A percentile compares a stretch with the other conserved stretches of the same genome.
Evolutionary conservation across 2,888 invertebrate species (phyloP).

Genomic region (Leucophora obtusa): DNA sequence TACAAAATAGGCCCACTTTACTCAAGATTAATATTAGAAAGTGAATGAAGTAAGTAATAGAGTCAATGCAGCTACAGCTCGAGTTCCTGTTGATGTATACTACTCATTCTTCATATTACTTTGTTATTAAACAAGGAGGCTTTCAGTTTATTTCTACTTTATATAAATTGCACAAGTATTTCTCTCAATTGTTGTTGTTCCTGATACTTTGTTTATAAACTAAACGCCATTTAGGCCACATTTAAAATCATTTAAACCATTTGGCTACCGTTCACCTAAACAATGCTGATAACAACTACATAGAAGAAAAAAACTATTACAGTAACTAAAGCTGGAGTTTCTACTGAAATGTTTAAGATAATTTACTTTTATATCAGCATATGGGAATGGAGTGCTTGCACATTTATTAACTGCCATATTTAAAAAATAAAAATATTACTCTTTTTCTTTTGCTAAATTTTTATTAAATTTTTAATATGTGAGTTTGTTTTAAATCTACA

Average conservation of each 20-base stretch:
- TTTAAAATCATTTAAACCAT: constrained; percentile 62
- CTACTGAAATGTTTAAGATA: neutral
- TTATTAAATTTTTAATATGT: neutral
- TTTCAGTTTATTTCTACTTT: constrained; percentile 24
- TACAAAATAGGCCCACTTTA: constrained; percentile 59
- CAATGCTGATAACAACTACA: neutral
- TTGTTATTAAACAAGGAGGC: constrained; percentile 20
- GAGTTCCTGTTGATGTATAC: neutral
- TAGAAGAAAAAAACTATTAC: constrained; percentile 51
- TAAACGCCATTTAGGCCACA: constrained; percentile 62
- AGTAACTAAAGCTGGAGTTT: neutral
- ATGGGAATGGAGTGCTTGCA: constrained; percentile 3
- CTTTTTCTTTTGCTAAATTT: neutral
- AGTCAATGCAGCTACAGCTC: neutral
- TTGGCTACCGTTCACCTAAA: constrained; percentile 64
- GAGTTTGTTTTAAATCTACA: neutral
- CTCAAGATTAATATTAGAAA: constrained; percentile 38
- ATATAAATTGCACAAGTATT: neutral
- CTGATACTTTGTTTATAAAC: constrained; percentile 44
- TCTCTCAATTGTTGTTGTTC: constrained; percentile 23
- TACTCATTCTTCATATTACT: neutral
- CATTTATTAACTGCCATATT: neutral
- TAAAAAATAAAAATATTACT: neutral
- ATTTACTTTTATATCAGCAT: constrained; percentile 21
- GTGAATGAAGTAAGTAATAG: constrained; percentile 21